Evolutionary conservation across 35 echinoderm and acorn worm genomes (phyloP).

Genomic region (Ptychodera flava): DNA sequence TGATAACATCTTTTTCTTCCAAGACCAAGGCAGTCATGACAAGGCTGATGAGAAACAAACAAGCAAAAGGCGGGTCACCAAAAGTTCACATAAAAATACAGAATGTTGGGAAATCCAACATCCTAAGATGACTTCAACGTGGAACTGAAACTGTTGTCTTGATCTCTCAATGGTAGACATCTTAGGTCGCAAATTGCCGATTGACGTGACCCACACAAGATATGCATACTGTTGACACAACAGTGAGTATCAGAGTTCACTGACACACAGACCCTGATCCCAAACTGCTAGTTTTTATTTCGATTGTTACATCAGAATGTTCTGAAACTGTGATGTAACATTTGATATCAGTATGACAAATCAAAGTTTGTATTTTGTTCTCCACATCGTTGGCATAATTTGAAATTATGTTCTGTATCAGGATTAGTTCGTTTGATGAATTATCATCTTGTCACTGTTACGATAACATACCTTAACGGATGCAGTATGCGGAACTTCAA

Average conservation of each 20-base stretch:
- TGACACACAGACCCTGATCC: no score
- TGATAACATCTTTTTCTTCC: constrained; percentile 60
- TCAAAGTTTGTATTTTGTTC: background rate
- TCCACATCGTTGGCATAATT: background rate
- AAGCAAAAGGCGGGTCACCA: background rate
- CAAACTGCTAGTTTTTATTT: background rate
- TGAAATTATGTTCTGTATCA: background rate
- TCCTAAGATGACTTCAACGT: no score
- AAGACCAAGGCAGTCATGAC: constrained; percentile 84
- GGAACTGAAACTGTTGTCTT: background rate
- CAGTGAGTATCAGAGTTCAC: no score
- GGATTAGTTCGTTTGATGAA: background rate
- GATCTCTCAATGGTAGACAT: background rate
- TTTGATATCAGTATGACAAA: background rate
- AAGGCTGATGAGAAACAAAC: constrained; percentile 47
- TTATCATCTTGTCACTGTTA: background rate
- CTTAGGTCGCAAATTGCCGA: background rate
- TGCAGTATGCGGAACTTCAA: constrained; percentile 88
- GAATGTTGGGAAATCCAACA: no score
- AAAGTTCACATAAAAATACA: no score
- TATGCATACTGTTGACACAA: no score
- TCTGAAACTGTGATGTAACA: background rate
- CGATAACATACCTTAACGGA: constrained; percentile 71
- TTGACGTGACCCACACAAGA: no score
- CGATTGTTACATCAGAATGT: background rate